Percentiles rank a stretch among this genome's conserved stretches.
These are phyloP conservation scores for Odontamblyopus lacepedii DNA, from an alignment of 2,797 vertebrate species.

Conservation along the genomic window DNA sequence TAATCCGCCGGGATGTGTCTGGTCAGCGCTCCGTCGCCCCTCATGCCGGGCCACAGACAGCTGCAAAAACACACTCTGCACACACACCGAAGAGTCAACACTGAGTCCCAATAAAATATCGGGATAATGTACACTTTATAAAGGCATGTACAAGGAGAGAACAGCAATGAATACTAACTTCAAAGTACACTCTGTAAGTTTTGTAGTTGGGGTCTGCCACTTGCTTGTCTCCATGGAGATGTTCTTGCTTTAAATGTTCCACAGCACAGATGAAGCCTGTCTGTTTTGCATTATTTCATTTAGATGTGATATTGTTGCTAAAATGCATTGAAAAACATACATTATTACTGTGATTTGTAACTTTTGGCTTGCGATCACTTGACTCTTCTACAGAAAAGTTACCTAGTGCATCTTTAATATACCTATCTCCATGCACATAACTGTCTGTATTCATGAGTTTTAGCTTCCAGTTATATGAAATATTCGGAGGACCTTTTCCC, in stretches of 20 bases:
- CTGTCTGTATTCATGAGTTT: no score
- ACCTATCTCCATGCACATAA: no score
- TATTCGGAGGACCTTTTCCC: no score
- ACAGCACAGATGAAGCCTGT: no score
- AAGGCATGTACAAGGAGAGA: neutral
- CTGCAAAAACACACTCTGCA: constrained; percentile 79
- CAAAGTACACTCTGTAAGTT: neutral
- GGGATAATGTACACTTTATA: neutral
- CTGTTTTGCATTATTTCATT: no score
- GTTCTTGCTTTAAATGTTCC: no score
- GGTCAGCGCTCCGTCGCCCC: constrained; percentile 71
- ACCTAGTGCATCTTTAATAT: neutral
- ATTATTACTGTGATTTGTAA: neutral
- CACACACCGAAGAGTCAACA: constrained; percentile 44
- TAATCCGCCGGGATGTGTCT: constrained; percentile 78
- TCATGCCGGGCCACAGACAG: constrained; percentile 79
- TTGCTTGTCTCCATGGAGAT: neutral
- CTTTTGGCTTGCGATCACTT: neutral
- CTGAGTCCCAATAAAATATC: constrained; percentile 6
- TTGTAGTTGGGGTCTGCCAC: no score
- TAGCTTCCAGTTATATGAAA: no score
- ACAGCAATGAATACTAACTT: neutral
- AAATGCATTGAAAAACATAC: no score
- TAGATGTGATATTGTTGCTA: no score
- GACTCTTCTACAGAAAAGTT: neutral